Evolutionary conservation across 1,140 invertebrate species (phyloP).

Genomic region (Muscidifurax raptorellus): DNA sequence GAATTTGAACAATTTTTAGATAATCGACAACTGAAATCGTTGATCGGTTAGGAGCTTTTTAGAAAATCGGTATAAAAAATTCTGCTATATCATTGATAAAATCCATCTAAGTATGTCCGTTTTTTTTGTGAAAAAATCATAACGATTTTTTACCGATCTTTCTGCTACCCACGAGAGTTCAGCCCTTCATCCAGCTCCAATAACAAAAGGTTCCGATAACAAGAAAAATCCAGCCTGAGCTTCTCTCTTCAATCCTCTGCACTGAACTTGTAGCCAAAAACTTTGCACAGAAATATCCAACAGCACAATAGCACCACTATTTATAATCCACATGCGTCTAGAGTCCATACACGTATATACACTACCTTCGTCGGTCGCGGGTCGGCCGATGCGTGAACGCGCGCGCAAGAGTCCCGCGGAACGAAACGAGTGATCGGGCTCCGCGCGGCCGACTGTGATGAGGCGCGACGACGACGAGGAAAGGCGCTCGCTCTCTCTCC

Average conservation of each 20-base stretch:
- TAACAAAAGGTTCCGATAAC: too few species aligned
- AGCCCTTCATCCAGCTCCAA: too few species aligned
- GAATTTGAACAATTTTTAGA: too few species aligned
- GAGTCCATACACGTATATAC: background rate
- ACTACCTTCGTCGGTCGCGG: background rate
- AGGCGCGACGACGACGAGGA: background rate
- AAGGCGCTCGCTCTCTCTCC: background rate
- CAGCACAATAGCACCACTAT: background rate
- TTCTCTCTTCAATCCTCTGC: background rate
- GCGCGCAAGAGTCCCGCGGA: background rate
- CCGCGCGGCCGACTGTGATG: background rate
- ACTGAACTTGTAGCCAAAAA: background rate
- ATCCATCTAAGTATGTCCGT: too few species aligned
- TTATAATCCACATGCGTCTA: background rate
- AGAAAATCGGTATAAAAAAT: too few species aligned
- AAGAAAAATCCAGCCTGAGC: background rate
- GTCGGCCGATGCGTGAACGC: background rate
- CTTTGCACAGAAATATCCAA: background rate
- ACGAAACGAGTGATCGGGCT: background rate
- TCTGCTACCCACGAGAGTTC: too few species aligned
- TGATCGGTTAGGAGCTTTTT: too few species aligned
- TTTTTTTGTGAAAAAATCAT: too few species aligned
- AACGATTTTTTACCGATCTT: too few species aligned
- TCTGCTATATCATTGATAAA: too few species aligned
- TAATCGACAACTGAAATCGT: too few species aligned